phyloP scores from a whole-genome alignment of 1,140 invertebrate genomes.

The Vanessa tameamea region DNA sequence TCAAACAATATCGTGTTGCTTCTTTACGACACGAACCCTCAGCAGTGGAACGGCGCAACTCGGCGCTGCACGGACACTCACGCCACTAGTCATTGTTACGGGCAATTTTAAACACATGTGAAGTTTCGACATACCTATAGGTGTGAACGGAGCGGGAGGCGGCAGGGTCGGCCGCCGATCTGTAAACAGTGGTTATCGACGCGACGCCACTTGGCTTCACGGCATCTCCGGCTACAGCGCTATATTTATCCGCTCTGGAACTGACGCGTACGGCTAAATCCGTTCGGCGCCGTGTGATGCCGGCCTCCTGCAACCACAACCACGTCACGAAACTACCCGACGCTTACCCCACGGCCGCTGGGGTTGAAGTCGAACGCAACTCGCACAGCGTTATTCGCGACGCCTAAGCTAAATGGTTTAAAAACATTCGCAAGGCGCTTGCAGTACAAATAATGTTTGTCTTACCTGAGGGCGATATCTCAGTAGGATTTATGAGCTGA shows the following conservation, averaged over 20 bases:
- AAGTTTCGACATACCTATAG: conserved; percentile 74
- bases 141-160: conserved; percentile 71
- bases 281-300: conserved; percentile 73
- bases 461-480: conserved; percentile 69
- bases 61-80: conserved; percentile 2
- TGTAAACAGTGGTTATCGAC: conserved; percentile 78
- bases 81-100: conserved; percentile 51
- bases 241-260: conserved; percentile 77
- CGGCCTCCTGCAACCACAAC: conserved; percentile 77
- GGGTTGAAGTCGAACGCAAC: conserved; percentile 52
- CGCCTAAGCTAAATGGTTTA: conserved; percentile 40
- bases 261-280: conserved; percentile 75
- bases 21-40: background rate
- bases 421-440: conserved; percentile 57
- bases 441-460: conserved; percentile 30
- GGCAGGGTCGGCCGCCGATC: conserved; percentile 74
- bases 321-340: conserved; percentile 68
- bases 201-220: conserved; percentile 70
- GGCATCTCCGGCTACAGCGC: conserved; percentile 72
- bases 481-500: conserved; percentile 76
- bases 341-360: conserved; percentile 51
- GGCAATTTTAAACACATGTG: conserved; percentile 59
- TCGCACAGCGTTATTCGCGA: conserved; percentile 71
- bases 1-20: too few species aligned
- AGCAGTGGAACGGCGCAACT: background rate